Conservation (phyloP, 2,113 vertebrate species). For the Empidonax alnorum region DNA sequence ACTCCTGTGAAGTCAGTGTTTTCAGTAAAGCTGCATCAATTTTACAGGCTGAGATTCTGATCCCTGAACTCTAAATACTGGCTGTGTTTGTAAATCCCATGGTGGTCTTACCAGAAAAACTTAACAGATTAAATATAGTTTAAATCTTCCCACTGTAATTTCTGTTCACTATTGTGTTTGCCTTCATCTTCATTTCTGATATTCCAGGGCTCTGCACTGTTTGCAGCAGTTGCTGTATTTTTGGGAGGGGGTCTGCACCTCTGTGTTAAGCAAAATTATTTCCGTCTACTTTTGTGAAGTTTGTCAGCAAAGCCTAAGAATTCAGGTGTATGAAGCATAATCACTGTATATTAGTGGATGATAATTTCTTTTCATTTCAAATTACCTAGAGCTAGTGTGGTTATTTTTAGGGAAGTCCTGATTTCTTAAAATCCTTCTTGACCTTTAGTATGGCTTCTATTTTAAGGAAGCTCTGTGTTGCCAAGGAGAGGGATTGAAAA, state of each 20-base stretch:
- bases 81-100: neutral
- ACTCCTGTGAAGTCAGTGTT: neutral
- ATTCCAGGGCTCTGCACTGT: neutral
- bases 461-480: neutral
- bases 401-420: neutral
- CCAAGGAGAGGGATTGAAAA: neutral
- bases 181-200: neutral
- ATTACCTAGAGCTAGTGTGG: neutral
- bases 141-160: neutral
- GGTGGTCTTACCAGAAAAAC: neutral
- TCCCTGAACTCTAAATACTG: neutral
- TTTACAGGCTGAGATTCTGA: neutral
- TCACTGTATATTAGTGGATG: neutral
- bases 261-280: neutral
- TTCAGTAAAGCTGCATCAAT: neutral
- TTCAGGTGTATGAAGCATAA: neutral
- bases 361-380: neutral
- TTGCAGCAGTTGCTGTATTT: neutral
- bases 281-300: neutral
- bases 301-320: neutral
- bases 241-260: neutral
- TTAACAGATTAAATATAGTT: neutral
- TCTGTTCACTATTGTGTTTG: neutral
- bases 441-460: neutral
- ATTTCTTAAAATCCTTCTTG: neutral